These are phyloP conservation scores for Drosophila mayaguana DNA, from an alignment of 2,888 invertebrate species.

Conservation along the genomic window DNA sequence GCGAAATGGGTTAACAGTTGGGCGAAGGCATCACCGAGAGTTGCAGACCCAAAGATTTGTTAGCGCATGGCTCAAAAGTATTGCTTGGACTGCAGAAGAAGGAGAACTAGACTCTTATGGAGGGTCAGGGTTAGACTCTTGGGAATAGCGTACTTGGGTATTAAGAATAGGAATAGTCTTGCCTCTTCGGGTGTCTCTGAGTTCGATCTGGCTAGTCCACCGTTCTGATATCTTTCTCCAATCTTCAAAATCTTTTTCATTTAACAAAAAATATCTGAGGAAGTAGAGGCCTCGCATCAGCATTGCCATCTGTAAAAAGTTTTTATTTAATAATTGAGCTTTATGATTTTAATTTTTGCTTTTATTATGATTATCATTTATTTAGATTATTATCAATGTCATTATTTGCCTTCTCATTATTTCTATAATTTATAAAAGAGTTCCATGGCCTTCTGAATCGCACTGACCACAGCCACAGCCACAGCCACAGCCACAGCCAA, in stretches of 20 bases:
- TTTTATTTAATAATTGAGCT: background rate
- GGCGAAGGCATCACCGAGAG: background rate
- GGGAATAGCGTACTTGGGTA: background rate
- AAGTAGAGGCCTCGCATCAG: background rate
- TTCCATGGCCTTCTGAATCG: background rate
- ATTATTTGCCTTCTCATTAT: background rate
- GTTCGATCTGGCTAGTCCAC: no score
- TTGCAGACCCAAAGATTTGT: no score
- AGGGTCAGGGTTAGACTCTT: background rate
- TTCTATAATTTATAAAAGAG: background rate
- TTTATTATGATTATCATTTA: background rate
- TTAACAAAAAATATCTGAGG: background rate
- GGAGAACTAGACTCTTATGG: no score
- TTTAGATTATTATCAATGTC: background rate
- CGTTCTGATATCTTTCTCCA: no score
- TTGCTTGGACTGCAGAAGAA: background rate
- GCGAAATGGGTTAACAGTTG: constrained; percentile 7
- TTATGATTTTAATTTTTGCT: background rate
- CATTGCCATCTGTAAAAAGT: background rate
- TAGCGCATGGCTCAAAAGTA: background rate
- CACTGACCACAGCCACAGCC: background rate
- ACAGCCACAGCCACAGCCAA: background rate
- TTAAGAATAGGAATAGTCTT: no score
- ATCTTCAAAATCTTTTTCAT: background rate
- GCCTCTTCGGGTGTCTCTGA: no score